phyloP scores from a whole-genome alignment of 1,140 invertebrate genomes.

The Ooceraea biroi region DNA sequence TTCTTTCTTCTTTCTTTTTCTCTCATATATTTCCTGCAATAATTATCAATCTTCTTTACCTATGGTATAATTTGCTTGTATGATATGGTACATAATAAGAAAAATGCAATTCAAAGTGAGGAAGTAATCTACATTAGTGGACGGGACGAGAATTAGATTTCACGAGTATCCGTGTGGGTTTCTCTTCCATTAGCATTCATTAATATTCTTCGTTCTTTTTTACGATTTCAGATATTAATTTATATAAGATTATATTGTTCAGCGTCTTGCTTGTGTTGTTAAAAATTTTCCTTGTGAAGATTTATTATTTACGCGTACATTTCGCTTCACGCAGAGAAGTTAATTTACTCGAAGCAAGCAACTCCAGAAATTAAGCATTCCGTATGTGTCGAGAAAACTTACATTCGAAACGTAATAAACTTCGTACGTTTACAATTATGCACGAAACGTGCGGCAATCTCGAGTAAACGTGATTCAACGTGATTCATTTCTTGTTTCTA shows the following conservation, averaged over 20 bases:
- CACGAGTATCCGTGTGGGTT: not conserved
- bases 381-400: not conserved
- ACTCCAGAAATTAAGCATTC: constrained; percentile 29
- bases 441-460: constrained; percentile 41
- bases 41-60: constrained; percentile 7
- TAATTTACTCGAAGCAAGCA: not conserved
- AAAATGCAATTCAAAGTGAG: constrained; percentile 66
- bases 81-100: constrained; percentile 44
- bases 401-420: constrained; percentile 49
- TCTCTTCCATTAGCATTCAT: not conserved
- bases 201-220: not conserved
- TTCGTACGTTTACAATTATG: constrained; percentile 41
- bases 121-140: constrained; percentile 78
- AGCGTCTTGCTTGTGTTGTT: not conserved
- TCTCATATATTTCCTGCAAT: not conserved
- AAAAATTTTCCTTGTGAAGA: not conserved
- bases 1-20: no score
- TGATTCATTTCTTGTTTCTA: not conserved
- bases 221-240: not conserved
- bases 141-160: constrained; percentile 71
- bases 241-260: not conserved
- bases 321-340: not conserved
- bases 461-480: constrained; percentile 37
- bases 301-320: not conserved
- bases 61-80: not conserved